phyloP scores from a whole-genome alignment of 2,113 vertebrate species.

The Otus sunia region DNA sequence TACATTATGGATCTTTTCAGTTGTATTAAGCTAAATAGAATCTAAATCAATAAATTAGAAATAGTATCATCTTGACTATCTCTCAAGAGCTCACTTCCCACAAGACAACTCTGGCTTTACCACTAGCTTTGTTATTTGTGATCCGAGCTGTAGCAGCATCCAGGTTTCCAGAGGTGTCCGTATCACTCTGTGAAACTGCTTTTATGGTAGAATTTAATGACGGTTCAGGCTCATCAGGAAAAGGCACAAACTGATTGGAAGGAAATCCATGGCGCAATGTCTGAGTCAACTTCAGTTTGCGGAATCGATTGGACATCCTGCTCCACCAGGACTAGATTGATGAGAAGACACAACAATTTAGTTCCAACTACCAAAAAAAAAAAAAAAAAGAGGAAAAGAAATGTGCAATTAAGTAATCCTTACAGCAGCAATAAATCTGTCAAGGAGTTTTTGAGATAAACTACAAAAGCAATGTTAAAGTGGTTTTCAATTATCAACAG shows the following conservation, averaged over 20 bases:
- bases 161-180: conserved; percentile 38
- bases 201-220: conserved; percentile 88
- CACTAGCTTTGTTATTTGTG: conserved; percentile 75
- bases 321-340: conserved; percentile 94
- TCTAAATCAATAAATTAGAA: not conserved
- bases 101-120: conserved; percentile 67
- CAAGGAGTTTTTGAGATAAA: not conserved
- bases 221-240: conserved; percentile 79
- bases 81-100: not conserved
- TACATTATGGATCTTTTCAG: fast-evolving
- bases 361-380: not conserved
- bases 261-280: conserved; percentile 90
- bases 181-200: conserved; percentile 68
- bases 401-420: not conserved
- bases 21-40: not conserved
- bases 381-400: not conserved
- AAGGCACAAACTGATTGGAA: conserved; percentile 85
- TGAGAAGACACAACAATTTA: conserved; percentile 27
- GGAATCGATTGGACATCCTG: conserved; percentile 96
- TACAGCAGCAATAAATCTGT: not conserved
- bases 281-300: conserved; percentile 92
- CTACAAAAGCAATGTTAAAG: not conserved
- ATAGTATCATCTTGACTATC: not conserved
- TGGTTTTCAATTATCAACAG: not conserved
- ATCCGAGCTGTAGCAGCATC: conserved; percentile 70